These are phyloP conservation scores for Barypeithes pellucidus DNA, from an alignment of 2,888 invertebrate genomes.

Conservation along the genomic window DNA sequence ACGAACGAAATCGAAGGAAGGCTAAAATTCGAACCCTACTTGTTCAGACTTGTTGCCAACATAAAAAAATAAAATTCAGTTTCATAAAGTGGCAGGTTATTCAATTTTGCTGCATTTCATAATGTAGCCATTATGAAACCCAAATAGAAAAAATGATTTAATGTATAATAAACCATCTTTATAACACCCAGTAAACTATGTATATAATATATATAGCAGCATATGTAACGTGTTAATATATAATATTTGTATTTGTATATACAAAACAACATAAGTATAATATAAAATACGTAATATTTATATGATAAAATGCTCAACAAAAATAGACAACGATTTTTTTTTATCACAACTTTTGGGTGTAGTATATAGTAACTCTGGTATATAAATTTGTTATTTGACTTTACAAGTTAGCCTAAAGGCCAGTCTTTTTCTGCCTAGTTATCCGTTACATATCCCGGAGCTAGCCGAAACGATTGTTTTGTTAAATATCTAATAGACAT, in stretches of 20 bases:
- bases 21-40: too few species aligned
- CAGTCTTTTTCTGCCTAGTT: not conserved
- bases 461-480: too few species aligned
- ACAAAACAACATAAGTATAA: slow-evolving; percentile 19
- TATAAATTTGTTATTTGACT: slow-evolving; percentile 16
- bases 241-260: slow-evolving; percentile 1
- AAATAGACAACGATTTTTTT: slow-evolving; percentile 21
- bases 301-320: slow-evolving; percentile 20
- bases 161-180: too few species aligned
- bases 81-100: too few species aligned
- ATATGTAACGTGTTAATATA: not conserved
- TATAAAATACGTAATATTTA: slow-evolving; percentile 21
- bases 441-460: not conserved
- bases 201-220: slow-evolving; percentile 16
- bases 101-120: too few species aligned
- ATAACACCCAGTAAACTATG: too few species aligned
- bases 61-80: too few species aligned
- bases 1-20: too few species aligned
- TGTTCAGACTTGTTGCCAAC: too few species aligned
- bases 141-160: too few species aligned
- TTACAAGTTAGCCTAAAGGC: not conserved
- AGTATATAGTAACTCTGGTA: slow-evolving; percentile 20
- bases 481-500: too few species aligned
- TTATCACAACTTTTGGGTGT: slow-evolving; percentile 20
- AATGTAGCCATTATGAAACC: too few species aligned